Conservation (phyloP, 1,140 invertebrate species). For the Ephestia elutella region DNA sequence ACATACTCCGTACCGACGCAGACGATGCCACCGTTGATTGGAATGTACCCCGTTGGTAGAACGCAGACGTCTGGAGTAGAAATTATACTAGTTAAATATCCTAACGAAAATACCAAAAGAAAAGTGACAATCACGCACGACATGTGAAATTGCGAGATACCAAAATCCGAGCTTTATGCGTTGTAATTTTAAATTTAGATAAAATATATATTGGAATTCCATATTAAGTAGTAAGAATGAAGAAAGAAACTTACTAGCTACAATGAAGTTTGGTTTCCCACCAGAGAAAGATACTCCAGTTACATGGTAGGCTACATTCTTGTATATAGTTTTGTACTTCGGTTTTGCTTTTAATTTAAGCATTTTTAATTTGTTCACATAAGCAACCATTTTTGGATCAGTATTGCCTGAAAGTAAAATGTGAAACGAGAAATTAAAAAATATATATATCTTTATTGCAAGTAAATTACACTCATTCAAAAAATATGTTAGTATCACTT, state of each 20-base stretch:
- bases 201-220: too few relatives aligned
- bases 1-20: constrained; percentile 24
- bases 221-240: too few relatives aligned
- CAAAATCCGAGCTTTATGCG: too few relatives aligned
- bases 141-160: too few relatives aligned
- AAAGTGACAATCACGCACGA: too few relatives aligned
- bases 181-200: too few relatives aligned
- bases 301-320: constrained; percentile 46
- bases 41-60: constrained; percentile 52
- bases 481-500: too few relatives aligned
- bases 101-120: too few relatives aligned
- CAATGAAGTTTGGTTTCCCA: constrained; percentile 37
- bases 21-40: constrained; percentile 43
- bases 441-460: too few relatives aligned
- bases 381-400: constrained; percentile 46
- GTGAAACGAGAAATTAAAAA: too few relatives aligned
- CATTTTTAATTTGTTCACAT: constrained; percentile 47
- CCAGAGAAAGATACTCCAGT: constrained; percentile 39
- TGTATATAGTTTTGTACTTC: constrained; percentile 37
- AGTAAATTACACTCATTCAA: too few relatives aligned
- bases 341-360: constrained; percentile 41
- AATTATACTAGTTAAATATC: neutral
- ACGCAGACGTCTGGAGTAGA: constrained; percentile 37
- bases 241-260: constrained; percentile 53
- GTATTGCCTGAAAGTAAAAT: constrained; percentile 35